phyloP scores from a whole-genome alignment of 2,888 invertebrate genomes.

The Troides helena region DNA sequence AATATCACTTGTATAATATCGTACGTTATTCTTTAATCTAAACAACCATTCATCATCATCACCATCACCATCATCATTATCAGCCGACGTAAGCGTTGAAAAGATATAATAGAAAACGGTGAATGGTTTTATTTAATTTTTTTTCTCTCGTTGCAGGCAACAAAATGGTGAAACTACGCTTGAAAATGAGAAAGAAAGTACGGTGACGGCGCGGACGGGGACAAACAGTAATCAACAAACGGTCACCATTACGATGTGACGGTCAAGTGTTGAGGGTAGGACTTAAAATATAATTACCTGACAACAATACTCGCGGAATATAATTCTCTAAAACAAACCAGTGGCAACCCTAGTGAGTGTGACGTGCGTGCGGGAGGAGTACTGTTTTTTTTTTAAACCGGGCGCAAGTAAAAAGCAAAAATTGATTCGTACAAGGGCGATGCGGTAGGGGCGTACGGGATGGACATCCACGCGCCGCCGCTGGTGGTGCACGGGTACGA shows the following conservation, averaged over 20 bases:
- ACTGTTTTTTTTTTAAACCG: conserved; percentile 10
- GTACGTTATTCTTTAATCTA: too few species aligned
- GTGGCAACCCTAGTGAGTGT: too few species aligned
- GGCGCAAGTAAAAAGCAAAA: conserved; percentile 21
- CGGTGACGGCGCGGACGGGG: conserved; percentile 42
- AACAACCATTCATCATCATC: too few species aligned
- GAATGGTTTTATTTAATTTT: too few species aligned
- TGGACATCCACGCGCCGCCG: conserved; percentile 74
- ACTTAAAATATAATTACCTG: conserved; percentile 31
- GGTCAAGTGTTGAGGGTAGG: conserved; percentile 37
- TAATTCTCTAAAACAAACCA: conserved; percentile 45
- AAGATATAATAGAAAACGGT: too few species aligned
- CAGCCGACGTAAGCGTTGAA: too few species aligned
- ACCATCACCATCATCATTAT: too few species aligned
- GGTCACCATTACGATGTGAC: conserved; percentile 52
- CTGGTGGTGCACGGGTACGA: conserved; percentile 73
- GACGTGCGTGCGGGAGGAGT: too few species aligned
- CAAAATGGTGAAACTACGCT: conserved; percentile 60
- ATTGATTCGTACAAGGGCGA: conserved; percentile 32
- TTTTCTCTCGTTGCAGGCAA: conserved; percentile 47
- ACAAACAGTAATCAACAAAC: neutral
- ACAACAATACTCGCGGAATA: conserved; percentile 47
- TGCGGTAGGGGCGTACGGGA: conserved; percentile 40
- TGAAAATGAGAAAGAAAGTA: conserved; percentile 64
- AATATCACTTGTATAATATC: too few species aligned